phyloP scores from a whole-genome alignment of 2,888 invertebrate genomes.

The Pinctada fucata region DNA sequence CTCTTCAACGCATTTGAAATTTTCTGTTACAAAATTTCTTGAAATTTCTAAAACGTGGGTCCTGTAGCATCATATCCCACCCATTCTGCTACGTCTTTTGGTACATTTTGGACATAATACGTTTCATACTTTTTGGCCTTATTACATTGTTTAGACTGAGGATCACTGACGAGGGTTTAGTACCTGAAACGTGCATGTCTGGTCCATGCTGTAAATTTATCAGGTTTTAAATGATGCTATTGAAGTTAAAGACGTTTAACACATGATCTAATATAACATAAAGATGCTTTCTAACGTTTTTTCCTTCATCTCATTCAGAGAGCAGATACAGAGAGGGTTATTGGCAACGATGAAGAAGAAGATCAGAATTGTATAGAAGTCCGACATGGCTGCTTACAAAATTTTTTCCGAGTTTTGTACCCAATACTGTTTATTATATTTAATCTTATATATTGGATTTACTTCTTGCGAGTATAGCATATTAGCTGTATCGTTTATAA shows the following conservation, averaged over 20 bases:
- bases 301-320: not conserved
- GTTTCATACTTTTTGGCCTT: too few species aligned
- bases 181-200: not conserved
- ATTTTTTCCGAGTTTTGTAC: slow-evolving; percentile 22
- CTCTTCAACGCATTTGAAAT: too few species aligned
- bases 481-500: too few species aligned
- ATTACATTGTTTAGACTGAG: too few species aligned
- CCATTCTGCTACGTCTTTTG: too few species aligned
- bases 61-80: too few species aligned
- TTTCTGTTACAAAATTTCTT: too few species aligned
- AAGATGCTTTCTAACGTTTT: not conserved
- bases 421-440: slow-evolving; percentile 21
- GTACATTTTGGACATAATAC: too few species aligned
- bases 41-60: too few species aligned
- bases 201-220: not conserved
- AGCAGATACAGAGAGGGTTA: not conserved
- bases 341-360: not conserved
- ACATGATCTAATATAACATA: not conserved
- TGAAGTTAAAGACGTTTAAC: too few species aligned
- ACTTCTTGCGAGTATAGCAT: slow-evolving; percentile 9
- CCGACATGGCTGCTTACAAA: slow-evolving; percentile 11
- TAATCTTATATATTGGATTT: slow-evolving; percentile 33
- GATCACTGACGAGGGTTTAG: too few species aligned
- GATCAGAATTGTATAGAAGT: not conserved
- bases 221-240: too few species aligned